Evolutionary conservation across 2,113 vertebrate species (phyloP).

Genomic region (Coptodon rendalli): DNA sequence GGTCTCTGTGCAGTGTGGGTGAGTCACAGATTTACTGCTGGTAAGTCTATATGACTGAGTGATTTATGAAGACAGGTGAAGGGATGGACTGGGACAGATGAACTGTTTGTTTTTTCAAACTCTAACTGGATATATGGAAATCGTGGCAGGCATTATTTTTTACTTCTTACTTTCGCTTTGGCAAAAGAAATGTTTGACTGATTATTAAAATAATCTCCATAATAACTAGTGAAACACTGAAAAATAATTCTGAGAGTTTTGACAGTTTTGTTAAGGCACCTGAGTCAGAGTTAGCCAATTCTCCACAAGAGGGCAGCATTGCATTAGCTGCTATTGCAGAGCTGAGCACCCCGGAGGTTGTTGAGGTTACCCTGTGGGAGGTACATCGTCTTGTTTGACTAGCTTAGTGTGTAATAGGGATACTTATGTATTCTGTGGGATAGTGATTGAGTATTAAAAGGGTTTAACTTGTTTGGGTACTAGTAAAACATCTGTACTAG

Average conservation of each 20-base stretch:
- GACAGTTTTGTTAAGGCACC: not conserved
- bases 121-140: not conserved
- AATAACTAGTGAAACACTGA: not conserved
- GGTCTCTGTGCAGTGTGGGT: not conserved
- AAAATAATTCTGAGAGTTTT: not conserved
- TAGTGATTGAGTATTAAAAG: not conserved
- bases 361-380: not conserved
- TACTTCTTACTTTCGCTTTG: not conserved
- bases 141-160: not conserved
- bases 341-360: not conserved
- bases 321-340: not conserved
- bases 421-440: not conserved
- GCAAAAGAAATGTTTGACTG: not conserved
- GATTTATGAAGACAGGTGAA: not conserved
- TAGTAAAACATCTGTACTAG: not conserved
- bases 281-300: not conserved
- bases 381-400: fast-evolving
- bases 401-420: too few species aligned
- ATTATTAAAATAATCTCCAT: not conserved
- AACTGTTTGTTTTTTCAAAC: not conserved
- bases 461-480: not conserved
- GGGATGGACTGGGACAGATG: not conserved
- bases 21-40: not conserved
- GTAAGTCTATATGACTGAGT: not conserved
- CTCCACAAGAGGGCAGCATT: slow-evolving; percentile 7